phyloP scores from a whole-genome alignment of 2,113 vertebrate genomes.

The Speoplatyrhinus poulsoni region DNA sequence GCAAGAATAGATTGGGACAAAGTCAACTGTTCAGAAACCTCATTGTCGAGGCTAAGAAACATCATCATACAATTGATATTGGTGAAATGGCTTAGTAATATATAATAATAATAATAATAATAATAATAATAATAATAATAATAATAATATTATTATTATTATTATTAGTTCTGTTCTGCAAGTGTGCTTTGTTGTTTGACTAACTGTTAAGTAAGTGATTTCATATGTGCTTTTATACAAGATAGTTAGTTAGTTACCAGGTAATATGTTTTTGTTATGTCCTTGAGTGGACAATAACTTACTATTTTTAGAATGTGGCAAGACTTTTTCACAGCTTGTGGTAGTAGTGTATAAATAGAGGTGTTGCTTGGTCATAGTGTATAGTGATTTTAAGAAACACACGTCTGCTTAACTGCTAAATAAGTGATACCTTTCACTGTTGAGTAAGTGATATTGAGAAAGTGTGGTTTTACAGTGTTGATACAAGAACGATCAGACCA shows the following conservation, averaged over 20 bases:
- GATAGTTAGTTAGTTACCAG: slow-evolving; percentile 14
- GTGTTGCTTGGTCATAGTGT: slow-evolving; percentile 20
- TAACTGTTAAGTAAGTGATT: not conserved
- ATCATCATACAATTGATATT: slow-evolving; percentile 21
- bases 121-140: not conserved
- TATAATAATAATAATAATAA: not conserved
- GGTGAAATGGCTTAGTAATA: slow-evolving; percentile 7
- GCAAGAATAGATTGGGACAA: slow-evolving; percentile 9
- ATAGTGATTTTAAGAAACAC: too few species aligned
- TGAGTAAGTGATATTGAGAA: slow-evolving; percentile 40
- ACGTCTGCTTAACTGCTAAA: too few species aligned
- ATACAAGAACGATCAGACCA: slow-evolving; percentile 9
- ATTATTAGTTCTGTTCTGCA: not conserved
- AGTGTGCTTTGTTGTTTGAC: slow-evolving; percentile 27
- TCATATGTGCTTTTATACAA: slow-evolving; percentile 4
- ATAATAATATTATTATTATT: not conserved
- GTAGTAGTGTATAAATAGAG: slow-evolving; percentile 32
- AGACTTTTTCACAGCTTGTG: slow-evolving; percentile 52
- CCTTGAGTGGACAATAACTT: slow-evolving; percentile 23
- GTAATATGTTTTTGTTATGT: slow-evolving; percentile 30
- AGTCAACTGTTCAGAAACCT: not conserved
- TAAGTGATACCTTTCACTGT: slow-evolving; percentile 41
- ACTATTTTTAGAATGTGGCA: slow-evolving; percentile 54
- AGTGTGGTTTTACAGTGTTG: slow-evolving; percentile 38
- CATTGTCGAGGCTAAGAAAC: slow-evolving; percentile 1